Percentiles rank a stretch among this genome's conserved stretches.
Conservation (phyloP, 2,113 vertebrate species). For the Salvelinus alpinus region DNA sequence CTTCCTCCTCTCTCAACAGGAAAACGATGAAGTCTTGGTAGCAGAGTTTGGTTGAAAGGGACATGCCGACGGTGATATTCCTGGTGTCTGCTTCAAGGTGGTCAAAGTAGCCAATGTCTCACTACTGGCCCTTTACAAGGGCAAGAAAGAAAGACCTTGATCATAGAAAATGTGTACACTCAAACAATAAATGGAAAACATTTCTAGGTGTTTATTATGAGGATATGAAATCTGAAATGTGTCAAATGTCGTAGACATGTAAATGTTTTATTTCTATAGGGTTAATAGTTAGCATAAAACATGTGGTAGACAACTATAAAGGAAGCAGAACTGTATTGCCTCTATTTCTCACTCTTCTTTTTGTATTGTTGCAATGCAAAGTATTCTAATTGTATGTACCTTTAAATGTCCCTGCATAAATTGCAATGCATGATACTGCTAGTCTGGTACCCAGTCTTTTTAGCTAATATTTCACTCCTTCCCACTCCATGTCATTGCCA, state of each 20-base stretch:
- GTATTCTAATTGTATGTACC: too few relatives aligned
- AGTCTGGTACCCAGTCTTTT: too few relatives aligned
- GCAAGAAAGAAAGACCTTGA: constrained; percentile 48
- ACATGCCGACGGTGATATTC: constrained; percentile 86
- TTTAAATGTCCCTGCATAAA: too few relatives aligned
- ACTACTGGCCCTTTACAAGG: constrained; percentile 48
- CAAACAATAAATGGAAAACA: not conserved
- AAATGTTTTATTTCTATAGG: not conserved
- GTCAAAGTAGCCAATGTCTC: not conserved
- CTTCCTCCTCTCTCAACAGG: constrained; percentile 57
- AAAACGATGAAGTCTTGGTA: constrained; percentile 76
- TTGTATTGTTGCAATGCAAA: too few relatives aligned
- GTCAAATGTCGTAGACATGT: not conserved
- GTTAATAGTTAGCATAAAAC: not conserved
- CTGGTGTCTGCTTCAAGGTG: constrained; percentile 85
- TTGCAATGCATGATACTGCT: too few relatives aligned
- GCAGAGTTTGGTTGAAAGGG: constrained; percentile 69
- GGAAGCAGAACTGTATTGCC: too few relatives aligned
- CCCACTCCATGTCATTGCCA: too few relatives aligned
- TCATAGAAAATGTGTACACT: not conserved
- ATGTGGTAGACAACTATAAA: too few relatives aligned
- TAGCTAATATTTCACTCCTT: too few relatives aligned
- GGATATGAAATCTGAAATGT: not conserved
- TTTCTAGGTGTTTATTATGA: not conserved
- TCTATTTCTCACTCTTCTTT: too few relatives aligned